Conservation (phyloP, 2,797 vertebrate species). For the Bufotes viridis region DNA sequence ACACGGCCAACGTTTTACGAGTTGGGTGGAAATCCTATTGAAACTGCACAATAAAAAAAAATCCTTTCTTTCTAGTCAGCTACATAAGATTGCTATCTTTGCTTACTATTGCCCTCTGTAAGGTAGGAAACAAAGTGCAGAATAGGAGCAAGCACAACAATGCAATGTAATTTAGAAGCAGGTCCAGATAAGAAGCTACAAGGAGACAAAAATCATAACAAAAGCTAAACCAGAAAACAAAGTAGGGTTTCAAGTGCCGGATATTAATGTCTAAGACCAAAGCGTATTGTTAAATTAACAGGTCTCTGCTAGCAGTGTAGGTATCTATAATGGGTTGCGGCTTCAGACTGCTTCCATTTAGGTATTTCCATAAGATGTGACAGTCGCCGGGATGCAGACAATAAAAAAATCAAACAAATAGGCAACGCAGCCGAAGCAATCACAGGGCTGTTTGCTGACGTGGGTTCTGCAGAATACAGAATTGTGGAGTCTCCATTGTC, state of each 20-base stretch:
- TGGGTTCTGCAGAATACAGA: background rate
- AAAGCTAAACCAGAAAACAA: constrained; percentile 28
- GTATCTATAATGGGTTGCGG: constrained; percentile 31
- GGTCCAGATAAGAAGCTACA: constrained; percentile 29
- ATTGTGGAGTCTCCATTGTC: background rate
- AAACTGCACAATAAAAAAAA: background rate
- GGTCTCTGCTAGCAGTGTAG: background rate
- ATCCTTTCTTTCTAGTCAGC: background rate
- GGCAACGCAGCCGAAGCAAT: constrained; percentile 33
- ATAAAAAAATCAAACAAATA: constrained; percentile 42
- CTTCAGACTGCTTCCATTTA: constrained; percentile 21
- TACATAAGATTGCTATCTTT: background rate
- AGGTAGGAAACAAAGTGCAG: background rate
- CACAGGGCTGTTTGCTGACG: constrained; percentile 22
- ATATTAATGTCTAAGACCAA: constrained; percentile 27
- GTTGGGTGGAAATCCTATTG: background rate
- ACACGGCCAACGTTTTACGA: background rate
- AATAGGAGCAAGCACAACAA: constrained; percentile 9
- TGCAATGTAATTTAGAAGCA: constrained; percentile 14
- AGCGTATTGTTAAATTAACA: constrained; percentile 18
- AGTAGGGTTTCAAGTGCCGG: background rate
- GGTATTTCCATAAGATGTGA: constrained; percentile 47
- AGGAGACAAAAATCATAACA: constrained; percentile 17
- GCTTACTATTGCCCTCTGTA: background rate
- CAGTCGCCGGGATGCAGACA: constrained; percentile 26